Evolutionary conservation across 2,888 invertebrate genomes (phyloP).

Genomic region (Polylopha cassiicola): DNA sequence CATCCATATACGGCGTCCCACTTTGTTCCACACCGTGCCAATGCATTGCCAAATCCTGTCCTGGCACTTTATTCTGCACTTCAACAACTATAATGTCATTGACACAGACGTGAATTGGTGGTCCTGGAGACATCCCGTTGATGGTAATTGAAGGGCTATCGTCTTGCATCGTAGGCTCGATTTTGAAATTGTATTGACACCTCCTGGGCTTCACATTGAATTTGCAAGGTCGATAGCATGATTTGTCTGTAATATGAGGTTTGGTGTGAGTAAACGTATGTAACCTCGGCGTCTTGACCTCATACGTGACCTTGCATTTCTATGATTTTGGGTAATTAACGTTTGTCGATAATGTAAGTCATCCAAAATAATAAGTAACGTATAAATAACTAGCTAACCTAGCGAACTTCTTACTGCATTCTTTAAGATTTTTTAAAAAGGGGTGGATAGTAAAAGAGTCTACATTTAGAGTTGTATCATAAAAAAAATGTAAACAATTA

Average conservation of each 20-base stretch:
- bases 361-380: too few relatives aligned
- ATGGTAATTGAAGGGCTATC: slow-evolving; percentile 50
- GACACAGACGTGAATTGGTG: slow-evolving; percentile 80
- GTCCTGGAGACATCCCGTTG: slow-evolving; percentile 68
- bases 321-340: not conserved
- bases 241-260: slow-evolving; percentile 48
- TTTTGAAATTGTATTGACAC: slow-evolving; percentile 58
- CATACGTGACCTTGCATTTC: slow-evolving; percentile 11
- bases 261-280: too few relatives aligned
- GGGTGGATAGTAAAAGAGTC: too few relatives aligned
- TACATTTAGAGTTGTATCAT: too few relatives aligned
- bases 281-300: slow-evolving; percentile 8
- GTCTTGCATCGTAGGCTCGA: slow-evolving; percentile 49
- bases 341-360: too few relatives aligned
- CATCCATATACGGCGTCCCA: slow-evolving; percentile 85
- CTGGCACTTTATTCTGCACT: slow-evolving; percentile 82
- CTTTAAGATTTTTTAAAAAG: too few relatives aligned
- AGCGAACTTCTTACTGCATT: too few relatives aligned
- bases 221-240: slow-evolving; percentile 69
- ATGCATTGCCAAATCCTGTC: slow-evolving; percentile 83
- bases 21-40: slow-evolving; percentile 84
- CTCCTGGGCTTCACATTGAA: slow-evolving; percentile 68
- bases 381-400: too few relatives aligned
- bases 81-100: slow-evolving; percentile 86
- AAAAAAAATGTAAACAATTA: too few relatives aligned